These are phyloP conservation scores for Leptopilina drosophilae DNA, from an alignment of 2,888 invertebrate genomes.

Conservation along the genomic window DNA sequence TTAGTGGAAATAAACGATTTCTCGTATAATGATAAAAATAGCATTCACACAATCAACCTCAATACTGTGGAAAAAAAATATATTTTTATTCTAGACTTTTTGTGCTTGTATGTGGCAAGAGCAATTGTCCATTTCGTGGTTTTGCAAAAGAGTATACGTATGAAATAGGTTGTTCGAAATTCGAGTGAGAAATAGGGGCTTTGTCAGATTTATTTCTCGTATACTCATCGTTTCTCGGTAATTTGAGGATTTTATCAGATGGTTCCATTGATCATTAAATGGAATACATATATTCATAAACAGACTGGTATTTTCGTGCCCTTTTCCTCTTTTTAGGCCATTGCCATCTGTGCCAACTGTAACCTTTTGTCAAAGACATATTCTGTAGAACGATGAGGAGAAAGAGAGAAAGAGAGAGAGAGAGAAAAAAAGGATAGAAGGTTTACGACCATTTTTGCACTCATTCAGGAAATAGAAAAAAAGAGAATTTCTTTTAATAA, in stretches of 20 bases:
- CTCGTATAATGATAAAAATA: too few species aligned
- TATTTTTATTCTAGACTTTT: too few species aligned
- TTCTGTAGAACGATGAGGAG: neutral
- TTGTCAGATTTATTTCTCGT: neutral
- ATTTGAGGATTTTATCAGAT: constrained; percentile 16
- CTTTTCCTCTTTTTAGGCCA: neutral
- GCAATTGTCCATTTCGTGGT: neutral
- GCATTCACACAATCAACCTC: too few species aligned
- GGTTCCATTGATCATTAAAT: neutral
- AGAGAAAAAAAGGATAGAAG: neutral
- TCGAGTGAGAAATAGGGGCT: constrained; percentile 5
- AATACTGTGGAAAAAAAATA: too few species aligned
- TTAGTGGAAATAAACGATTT: too few species aligned
- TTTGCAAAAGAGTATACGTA: neutral
- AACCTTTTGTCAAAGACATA: neutral
- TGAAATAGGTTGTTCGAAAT: constrained; percentile 16
- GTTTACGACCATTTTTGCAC: constrained; percentile 6
- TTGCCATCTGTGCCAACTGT: constrained; percentile 6
- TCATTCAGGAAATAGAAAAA: neutral
- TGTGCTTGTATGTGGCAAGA: too few species aligned
- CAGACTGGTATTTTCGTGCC: constrained; percentile 25
- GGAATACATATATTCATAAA: neutral
- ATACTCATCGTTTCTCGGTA: neutral
- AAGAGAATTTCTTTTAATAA: too few species aligned
- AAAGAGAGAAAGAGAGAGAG: too few species aligned